These are phyloP conservation scores for Pelusios castaneus DNA, from an alignment of 2,113 vertebrate species.

Conservation along the genomic window DNA sequence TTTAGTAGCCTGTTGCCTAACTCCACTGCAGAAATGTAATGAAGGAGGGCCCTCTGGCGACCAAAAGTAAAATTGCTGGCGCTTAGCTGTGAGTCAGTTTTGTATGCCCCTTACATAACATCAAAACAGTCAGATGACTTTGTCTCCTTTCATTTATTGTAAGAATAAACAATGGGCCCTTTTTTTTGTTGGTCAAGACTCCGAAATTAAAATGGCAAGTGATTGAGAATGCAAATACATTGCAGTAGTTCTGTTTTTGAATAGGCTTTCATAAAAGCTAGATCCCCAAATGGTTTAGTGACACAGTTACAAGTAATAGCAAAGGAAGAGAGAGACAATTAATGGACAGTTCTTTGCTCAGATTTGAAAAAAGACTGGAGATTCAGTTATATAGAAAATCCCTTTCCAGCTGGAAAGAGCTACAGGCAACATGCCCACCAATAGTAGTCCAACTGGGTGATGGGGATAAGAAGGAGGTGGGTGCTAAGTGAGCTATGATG, in stretches of 20 bases:
- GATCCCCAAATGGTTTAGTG: neutral
- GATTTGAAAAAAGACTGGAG: neutral
- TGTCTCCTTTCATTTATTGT: neutral
- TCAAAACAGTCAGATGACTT: neutral
- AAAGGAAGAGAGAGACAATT: accelerated
- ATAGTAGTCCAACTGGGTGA: neutral
- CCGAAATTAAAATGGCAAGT: neutral
- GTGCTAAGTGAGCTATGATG: neutral
- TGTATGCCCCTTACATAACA: too few relatives aligned
- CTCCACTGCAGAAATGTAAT: too few relatives aligned
- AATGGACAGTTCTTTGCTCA: neutral
- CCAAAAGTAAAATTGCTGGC: too few relatives aligned
- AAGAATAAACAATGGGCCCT: neutral
- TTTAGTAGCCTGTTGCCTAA: too few relatives aligned
- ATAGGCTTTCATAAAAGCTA: neutral
- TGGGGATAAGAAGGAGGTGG: neutral
- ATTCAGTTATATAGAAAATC: neutral
- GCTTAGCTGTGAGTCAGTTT: too few relatives aligned
- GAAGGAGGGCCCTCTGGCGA: too few relatives aligned
- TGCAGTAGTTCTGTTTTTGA: neutral
- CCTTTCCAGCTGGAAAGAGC: neutral
- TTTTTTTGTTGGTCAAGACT: neutral
- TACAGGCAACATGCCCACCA: neutral
- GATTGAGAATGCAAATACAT: neutral
- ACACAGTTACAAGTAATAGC: neutral